Percentiles rank a stretch among this genome's conserved stretches.
Conservation (phyloP, 2,888 invertebrate genomes). For the Eueremaeus valkanovi region DNA sequence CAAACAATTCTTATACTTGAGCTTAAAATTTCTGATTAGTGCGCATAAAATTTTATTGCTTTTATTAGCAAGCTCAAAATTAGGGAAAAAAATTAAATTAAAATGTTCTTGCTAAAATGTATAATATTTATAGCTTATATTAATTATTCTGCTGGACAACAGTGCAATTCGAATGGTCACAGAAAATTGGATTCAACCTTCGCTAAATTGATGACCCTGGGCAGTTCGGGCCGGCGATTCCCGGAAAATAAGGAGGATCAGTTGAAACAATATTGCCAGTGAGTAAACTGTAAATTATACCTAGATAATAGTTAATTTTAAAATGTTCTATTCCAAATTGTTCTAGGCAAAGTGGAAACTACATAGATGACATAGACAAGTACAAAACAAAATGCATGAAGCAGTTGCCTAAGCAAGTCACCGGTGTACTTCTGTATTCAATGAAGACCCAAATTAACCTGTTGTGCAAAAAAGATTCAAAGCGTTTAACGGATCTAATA, state of each 20-base stretch:
- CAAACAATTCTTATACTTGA: too few species aligned
- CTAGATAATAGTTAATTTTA: neutral
- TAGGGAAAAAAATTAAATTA: too few species aligned
- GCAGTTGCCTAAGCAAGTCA: neutral
- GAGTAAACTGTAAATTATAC: neutral
- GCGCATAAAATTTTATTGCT: too few species aligned
- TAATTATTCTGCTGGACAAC: neutral
- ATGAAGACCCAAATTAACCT: neutral
- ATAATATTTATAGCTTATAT: too few species aligned
- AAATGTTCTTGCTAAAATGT: too few species aligned
- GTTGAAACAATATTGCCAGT: neutral
- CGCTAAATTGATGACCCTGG: neutral
- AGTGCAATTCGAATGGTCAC: neutral
- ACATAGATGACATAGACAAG: neutral
- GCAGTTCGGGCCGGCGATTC: neutral
- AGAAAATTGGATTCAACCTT: neutral
- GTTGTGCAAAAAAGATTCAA: neutral
- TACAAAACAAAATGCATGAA: neutral
- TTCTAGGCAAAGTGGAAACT: neutral
- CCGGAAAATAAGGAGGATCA: neutral
- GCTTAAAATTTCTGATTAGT: too few species aligned
- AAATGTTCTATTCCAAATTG: neutral
- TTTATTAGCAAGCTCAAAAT: too few species aligned
- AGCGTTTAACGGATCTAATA: neutral
- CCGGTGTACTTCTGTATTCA: neutral